Evolutionary conservation across 1,140 invertebrate species (phyloP).

Genomic region (Limonius californicus): DNA sequence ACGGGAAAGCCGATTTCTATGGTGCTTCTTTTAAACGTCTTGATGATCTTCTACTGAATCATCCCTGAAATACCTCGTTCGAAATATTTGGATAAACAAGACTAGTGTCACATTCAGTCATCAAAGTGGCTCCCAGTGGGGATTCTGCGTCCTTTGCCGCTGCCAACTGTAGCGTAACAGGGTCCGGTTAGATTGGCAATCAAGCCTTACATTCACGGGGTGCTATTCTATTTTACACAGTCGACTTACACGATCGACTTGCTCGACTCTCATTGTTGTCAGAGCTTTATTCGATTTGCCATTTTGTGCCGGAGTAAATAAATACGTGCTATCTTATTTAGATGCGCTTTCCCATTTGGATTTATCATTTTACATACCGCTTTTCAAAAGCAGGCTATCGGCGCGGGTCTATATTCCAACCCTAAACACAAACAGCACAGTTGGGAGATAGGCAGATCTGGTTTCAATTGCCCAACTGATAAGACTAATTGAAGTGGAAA

Average conservation of each 20-base stretch:
- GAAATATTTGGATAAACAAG: slow-evolving; percentile 1
- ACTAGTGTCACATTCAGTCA: not conserved
- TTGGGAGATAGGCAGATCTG: no score
- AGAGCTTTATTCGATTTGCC: slow-evolving; percentile 4
- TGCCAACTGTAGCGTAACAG: slow-evolving; percentile 20
- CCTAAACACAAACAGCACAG: no score
- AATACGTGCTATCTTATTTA: not conserved
- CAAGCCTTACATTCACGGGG: slow-evolving; percentile 26
- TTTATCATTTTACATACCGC: no score
- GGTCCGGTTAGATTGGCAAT: slow-evolving; percentile 29
- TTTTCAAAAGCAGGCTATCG: no score
- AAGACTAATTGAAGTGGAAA: no score
- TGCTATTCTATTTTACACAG: slow-evolving; percentile 26
- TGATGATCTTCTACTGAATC: not conserved
- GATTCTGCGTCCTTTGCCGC: not conserved
- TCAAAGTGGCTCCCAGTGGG: not conserved
- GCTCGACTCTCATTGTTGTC: not conserved
- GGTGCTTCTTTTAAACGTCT: not conserved
- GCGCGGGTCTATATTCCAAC: no score
- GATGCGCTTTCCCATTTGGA: not conserved
- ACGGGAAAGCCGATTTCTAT: no score
- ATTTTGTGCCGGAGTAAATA: not conserved
- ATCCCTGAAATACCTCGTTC: not conserved
- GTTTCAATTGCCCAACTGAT: no score
- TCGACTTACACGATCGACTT: not conserved